phyloP scores from a whole-genome alignment of 35 echinoderm and acorn worm genomes.

The Acanthaster planci region DNA sequence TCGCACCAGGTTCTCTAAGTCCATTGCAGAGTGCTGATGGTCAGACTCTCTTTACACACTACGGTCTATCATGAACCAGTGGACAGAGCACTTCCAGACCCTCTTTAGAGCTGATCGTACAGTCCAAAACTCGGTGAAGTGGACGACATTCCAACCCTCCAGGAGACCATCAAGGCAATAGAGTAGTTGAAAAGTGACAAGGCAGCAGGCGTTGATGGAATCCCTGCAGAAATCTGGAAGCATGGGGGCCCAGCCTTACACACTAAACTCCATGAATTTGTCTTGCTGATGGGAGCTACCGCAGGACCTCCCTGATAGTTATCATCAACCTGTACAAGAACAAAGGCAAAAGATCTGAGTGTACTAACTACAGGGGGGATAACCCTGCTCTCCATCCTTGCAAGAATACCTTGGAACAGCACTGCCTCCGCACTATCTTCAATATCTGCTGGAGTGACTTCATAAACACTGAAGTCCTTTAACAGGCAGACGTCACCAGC shows the following conservation, averaged over 20 bases:
- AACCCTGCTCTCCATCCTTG: slow-evolving; percentile 45
- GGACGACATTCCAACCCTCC: background rate
- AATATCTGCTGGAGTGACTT: no score
- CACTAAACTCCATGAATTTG: background rate
- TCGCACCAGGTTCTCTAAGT: background rate
- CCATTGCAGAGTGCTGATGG: slow-evolving; percentile 46
- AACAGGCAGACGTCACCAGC: no score
- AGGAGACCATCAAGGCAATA: background rate
- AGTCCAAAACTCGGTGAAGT: background rate
- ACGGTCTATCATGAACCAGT: background rate
- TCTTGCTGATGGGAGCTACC: background rate
- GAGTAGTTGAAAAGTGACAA: background rate
- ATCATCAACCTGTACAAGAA: background rate
- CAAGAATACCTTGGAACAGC: no score
- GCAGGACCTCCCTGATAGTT: background rate
- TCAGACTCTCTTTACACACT: background rate
- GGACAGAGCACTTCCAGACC: background rate
- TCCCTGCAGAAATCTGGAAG: background rate
- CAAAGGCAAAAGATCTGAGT: slow-evolving; percentile 31
- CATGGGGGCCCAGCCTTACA: background rate
- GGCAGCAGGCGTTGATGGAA: background rate
- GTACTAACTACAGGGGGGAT: slow-evolving; percentile 1
- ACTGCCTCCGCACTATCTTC: no score
- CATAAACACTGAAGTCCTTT: no score
- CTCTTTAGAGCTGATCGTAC: background rate